phyloP scores from a whole-genome alignment of 1,140 invertebrate species.

The Drosophila repletoides region DNA sequence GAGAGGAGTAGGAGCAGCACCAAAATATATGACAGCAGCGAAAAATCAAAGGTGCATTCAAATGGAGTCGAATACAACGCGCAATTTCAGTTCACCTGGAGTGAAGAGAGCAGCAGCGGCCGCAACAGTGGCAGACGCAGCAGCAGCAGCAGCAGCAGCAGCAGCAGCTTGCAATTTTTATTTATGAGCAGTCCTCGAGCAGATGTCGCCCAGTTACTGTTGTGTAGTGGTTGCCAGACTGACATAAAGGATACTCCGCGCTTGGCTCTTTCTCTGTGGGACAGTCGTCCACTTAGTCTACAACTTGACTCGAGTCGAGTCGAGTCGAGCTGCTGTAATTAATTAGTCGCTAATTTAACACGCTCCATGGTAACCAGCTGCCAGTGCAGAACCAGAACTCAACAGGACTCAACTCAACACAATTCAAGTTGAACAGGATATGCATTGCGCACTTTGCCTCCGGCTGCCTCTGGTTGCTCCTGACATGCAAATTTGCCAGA shows the following conservation, averaged over 20 bases:
- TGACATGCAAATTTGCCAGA: too few species aligned
- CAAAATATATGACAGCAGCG: conserved; percentile 27
- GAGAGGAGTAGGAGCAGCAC: conserved; percentile 6
- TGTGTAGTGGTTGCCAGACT: too few species aligned
- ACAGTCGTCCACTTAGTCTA: not conserved
- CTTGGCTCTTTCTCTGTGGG: not conserved
- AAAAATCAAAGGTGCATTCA: conserved; percentile 36
- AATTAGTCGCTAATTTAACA: conserved; percentile 78
- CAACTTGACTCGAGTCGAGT: conserved; percentile 29
- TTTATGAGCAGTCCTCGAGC: conserved; percentile 44
- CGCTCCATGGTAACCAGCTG: conserved; percentile 31
- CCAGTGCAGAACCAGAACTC: conserved; percentile 47
- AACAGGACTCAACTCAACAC: conserved; percentile 49
- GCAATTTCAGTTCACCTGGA: too few species aligned
- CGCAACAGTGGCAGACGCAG: not conserved
- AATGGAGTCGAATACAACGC: conserved; percentile 10
- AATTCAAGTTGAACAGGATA: not conserved
- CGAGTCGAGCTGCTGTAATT: conserved; percentile 58
- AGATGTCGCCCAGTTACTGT: conserved; percentile 1
- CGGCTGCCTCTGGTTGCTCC: too few species aligned
- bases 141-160: not conserved
- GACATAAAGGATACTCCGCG: too few species aligned
- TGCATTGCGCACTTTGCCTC: not conserved
- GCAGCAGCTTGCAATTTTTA: conserved; percentile 24
- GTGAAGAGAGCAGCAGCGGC: not conserved